These are phyloP conservation scores for Gallinago undulata DNA, from an alignment of 2,113 vertebrate species.

Conservation along the genomic window DNA sequence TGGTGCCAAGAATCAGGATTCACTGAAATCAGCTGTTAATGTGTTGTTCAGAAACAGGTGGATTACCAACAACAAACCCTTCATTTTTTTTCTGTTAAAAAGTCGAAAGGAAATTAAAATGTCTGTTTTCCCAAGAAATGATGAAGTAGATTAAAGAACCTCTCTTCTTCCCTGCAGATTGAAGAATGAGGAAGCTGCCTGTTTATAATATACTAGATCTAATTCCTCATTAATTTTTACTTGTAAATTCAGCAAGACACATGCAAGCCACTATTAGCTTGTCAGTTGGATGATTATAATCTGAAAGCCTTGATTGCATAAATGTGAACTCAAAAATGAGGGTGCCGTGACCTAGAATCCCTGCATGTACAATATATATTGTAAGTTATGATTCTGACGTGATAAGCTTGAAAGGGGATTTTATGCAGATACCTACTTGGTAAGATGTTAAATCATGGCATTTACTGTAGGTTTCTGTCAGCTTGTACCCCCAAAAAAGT, in stretches of 20 bases:
- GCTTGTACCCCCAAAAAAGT: neutral
- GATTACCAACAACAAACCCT: neutral
- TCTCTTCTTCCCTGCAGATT: neutral
- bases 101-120: neutral
- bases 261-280: neutral
- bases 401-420: neutral
- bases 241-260: neutral
- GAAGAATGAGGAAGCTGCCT: neutral
- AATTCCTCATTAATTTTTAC: neutral
- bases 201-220: neutral
- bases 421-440: neutral
- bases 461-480: neutral
- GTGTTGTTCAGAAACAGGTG: neutral
- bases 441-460: neutral
- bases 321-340: neutral
- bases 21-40: neutral
- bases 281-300: neutral
- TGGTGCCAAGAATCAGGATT: neutral
- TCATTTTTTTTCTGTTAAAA: neutral
- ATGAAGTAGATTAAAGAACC: neutral
- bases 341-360: neutral
- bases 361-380: rapidly evolving
- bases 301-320: neutral
- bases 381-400: neutral
- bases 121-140: neutral